Evolutionary conservation across 64 coral and sea anemone species (phyloP).

Genomic region (Stichodactyla mertensii): DNA sequence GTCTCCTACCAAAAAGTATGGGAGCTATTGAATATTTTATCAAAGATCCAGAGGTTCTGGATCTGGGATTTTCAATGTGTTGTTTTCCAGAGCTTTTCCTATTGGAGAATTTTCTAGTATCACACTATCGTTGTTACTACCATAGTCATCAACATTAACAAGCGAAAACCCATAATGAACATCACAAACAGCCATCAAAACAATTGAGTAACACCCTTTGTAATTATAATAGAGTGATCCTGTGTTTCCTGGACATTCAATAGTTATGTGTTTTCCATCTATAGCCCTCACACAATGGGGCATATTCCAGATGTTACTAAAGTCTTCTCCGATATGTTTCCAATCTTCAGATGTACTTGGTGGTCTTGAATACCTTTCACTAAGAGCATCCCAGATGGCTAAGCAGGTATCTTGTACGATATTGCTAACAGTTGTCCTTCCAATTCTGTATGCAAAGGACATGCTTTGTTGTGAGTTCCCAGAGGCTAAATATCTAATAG

Average conservation of each 20-base stretch:
- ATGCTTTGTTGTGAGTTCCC: conserved; percentile 44
- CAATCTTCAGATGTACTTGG: conserved; percentile 50
- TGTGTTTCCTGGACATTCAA: conserved; percentile 45
- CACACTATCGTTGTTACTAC: no score
- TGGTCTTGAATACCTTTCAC: conserved; percentile 26
- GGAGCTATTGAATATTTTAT: conserved; percentile 18
- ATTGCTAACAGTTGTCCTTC: conserved; percentile 35
- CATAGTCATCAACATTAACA: no score
- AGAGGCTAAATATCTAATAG: conserved; percentile 29
- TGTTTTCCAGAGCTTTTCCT: conserved; percentile 35
- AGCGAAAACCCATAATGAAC: no score
- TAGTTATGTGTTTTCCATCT: conserved; percentile 26
- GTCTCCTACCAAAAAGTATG: conserved; percentile 48
- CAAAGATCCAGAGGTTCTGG: conserved; percentile 33
- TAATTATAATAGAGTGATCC: conserved; percentile 52
- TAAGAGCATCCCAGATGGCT: conserved; percentile 47
- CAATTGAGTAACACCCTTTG: conserved; percentile 51
- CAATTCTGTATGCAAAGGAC: conserved; percentile 50
- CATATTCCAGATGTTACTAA: conserved; percentile 36
- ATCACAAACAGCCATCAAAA: conserved; percentile 43
- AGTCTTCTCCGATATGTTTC: conserved; percentile 36
- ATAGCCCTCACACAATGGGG: conserved; percentile 47
- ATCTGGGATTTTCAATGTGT: conserved; percentile 28
- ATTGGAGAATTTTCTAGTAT: conserved; percentile 32
- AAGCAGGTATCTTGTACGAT: conserved; percentile 39